Conservation (phyloP, 1,140 invertebrate genomes). For the Manduca sexta region DNA sequence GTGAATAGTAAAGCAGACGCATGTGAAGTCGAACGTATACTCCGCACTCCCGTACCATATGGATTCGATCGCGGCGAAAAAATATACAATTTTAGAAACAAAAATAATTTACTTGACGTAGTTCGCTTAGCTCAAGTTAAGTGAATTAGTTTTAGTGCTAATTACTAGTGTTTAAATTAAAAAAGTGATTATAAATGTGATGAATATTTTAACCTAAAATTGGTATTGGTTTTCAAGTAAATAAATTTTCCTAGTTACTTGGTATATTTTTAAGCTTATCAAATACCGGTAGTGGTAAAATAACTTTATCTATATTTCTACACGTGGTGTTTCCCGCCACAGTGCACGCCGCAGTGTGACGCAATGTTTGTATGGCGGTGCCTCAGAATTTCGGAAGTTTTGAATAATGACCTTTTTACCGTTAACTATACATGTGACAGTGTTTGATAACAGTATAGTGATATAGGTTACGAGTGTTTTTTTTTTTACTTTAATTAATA, state of each 20-base stretch:
- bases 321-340: constrained; percentile 61
- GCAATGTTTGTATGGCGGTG: constrained; percentile 58
- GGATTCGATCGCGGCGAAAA: constrained; percentile 36
- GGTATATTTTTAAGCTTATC: constrained; percentile 41
- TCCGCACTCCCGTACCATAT: constrained; percentile 17
- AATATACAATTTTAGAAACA: too few species aligned
- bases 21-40: constrained; percentile 38
- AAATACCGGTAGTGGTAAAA: constrained; percentile 30
- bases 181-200: constrained; percentile 19
- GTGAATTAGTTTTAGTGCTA: neutral
- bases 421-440: constrained; percentile 23
- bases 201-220: constrained; percentile 55
- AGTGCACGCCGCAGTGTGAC: constrained; percentile 45
- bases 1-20: constrained; percentile 59
- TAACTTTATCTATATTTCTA: constrained; percentile 36
- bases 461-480: neutral
- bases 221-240: constrained; percentile 12
- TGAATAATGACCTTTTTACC: constrained; percentile 3
- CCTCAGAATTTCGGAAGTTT: constrained; percentile 32
- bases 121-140: too few species aligned
- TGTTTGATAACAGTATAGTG: constrained; percentile 7
- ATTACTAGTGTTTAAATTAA: neutral
- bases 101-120: too few species aligned
- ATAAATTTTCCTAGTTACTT: constrained; percentile 13
- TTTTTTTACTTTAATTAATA: constrained; percentile 14